These are phyloP conservation scores for Etheostoma spectabile DNA, from an alignment of 2,113 vertebrate genomes.

Conservation along the genomic window DNA sequence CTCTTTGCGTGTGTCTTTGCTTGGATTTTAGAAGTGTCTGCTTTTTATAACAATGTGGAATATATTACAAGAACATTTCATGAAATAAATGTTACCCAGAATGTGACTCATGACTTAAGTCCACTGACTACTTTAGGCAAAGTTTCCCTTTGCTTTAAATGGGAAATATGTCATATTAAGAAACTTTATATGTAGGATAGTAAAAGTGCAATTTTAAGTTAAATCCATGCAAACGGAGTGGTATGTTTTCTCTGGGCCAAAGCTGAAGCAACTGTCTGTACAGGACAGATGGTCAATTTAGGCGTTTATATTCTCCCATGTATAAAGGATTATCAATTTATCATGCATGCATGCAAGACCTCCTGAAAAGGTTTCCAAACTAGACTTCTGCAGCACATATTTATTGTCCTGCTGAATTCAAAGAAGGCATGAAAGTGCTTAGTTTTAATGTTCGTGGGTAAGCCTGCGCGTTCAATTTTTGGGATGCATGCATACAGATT, in stretches of 20 bases:
- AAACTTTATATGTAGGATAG: not conserved
- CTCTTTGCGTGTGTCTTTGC: not conserved
- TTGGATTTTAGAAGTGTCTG: not conserved
- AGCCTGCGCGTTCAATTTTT: conserved; percentile 45
- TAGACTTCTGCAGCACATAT: conserved; percentile 39
- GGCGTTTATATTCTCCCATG: conserved; percentile 14
- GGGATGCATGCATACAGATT: conserved; percentile 42
- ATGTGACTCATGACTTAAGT: not conserved
- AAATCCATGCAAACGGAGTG: not conserved
- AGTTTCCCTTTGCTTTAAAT: not conserved
- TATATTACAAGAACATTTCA: not conserved
- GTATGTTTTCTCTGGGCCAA: not conserved
- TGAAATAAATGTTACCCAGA: not conserved
- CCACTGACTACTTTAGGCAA: not conserved
- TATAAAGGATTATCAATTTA: conserved; percentile 24
- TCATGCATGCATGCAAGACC: conserved; percentile 39
- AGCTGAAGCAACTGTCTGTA: not conserved
- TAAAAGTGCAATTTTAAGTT: not conserved
- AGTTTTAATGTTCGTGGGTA: conserved; percentile 32
- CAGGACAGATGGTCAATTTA: conserved; percentile 27
- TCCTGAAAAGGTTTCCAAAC: conserved; percentile 26
- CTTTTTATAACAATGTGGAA: not conserved
- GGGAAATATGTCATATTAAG: not conserved
- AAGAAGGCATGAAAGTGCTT: conserved; percentile 65
- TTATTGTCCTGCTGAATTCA: conserved; percentile 48